These are phyloP conservation scores for Alaudala cheleensis DNA, from an alignment of 2,113 vertebrate genomes.

Conservation along the genomic window DNA sequence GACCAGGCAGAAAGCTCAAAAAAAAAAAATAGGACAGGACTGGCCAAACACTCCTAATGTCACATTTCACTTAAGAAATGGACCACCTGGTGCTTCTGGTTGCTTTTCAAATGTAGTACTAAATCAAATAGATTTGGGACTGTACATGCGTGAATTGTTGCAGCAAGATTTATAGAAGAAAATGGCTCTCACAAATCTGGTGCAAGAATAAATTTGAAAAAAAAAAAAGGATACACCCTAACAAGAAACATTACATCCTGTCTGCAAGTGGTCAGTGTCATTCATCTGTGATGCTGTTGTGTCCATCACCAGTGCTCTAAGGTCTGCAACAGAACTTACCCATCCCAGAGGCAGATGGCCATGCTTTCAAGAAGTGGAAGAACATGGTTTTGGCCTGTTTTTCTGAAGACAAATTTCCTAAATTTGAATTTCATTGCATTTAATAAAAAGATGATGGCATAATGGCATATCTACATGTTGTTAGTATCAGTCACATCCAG, in stretches of 20 bases:
- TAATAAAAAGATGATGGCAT: background rate
- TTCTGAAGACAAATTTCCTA: background rate
- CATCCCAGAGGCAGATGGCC: background rate
- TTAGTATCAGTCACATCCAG: background rate
- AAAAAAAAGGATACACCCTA: background rate
- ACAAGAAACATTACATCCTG: background rate
- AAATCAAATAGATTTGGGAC: background rate
- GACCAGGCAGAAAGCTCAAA: background rate
- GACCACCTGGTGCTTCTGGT: conserved; percentile 12
- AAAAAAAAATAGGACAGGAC: background rate
- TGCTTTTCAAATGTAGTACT: background rate
- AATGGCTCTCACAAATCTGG: background rate
- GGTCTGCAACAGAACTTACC: background rate
- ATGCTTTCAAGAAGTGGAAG: background rate
- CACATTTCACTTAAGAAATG: background rate
- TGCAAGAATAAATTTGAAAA: background rate
- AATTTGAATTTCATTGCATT: background rate
- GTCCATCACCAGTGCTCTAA: background rate
- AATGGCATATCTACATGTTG: background rate
- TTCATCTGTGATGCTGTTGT: background rate
- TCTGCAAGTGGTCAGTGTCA: background rate
- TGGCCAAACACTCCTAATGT: background rate
- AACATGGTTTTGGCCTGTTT: background rate
- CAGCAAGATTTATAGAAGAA: background rate
- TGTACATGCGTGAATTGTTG: background rate